These are phyloP conservation scores for Conus betulinus DNA, from an alignment of 1,140 invertebrate species.

Conservation along the genomic window DNA sequence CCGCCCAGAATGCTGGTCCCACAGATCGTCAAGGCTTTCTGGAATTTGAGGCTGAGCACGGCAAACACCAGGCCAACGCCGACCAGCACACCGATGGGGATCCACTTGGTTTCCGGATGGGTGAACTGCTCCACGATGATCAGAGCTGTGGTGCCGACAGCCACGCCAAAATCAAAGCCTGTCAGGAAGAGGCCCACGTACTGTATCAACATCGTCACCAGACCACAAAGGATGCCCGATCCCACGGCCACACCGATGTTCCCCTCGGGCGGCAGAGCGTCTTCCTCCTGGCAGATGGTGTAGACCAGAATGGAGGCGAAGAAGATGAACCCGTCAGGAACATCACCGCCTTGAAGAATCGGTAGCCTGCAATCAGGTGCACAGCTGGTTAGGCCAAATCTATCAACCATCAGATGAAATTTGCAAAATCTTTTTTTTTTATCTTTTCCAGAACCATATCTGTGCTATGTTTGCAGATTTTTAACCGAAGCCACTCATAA, in stretches of 20 bases:
- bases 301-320: conserved; percentile 89
- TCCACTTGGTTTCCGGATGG: conserved; percentile 80
- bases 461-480: neutral
- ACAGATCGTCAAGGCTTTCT: conserved; percentile 84
- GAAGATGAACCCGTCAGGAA: conserved; percentile 92
- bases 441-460: neutral
- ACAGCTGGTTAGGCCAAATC: neutral
- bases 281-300: conserved; percentile 86
- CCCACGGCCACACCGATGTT: conserved; percentile 85
- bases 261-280: conserved; percentile 84
- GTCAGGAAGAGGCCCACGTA: conserved; percentile 90
- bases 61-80: conserved; percentile 83
- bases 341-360: conserved; percentile 92
- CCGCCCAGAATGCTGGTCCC: conserved; percentile 87
- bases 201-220: conserved; percentile 87
- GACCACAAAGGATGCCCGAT: conserved; percentile 86
- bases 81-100: conserved; percentile 83
- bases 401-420: neutral
- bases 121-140: conserved; percentile 66
- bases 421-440: too few species aligned
- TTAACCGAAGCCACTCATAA: too few species aligned
- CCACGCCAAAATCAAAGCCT: conserved; percentile 85
- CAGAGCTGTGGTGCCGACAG: conserved; percentile 80
- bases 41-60: conserved; percentile 84
- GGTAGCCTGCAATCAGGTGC: conserved; percentile 83